Conservation (phyloP, 2,888 invertebrate genomes). For the Clepsis dumicolana region DNA sequence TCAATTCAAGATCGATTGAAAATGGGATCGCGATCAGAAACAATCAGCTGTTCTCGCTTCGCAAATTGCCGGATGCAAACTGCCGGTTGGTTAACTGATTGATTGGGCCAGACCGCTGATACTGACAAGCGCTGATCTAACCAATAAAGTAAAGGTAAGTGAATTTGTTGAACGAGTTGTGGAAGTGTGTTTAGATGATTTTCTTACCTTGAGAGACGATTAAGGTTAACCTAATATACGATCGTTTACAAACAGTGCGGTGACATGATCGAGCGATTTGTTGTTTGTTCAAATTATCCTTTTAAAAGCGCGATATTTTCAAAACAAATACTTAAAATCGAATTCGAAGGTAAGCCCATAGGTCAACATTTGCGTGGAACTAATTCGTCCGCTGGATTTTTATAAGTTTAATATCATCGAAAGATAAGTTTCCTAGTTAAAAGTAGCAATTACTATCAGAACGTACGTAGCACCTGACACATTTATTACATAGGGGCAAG, state of each 20-base stretch:
- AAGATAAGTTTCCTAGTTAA: background rate
- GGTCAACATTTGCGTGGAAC: too few species aligned
- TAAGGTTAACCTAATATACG: slow-evolving; percentile 14
- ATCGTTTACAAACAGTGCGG: background rate
- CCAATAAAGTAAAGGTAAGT: slow-evolving; percentile 33
- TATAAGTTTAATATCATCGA: background rate
- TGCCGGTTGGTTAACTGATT: slow-evolving; percentile 47
- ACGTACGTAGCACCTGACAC: background rate
- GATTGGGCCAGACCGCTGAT: slow-evolving; percentile 44
- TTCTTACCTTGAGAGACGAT: slow-evolving; percentile 26
- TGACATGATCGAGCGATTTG: slow-evolving; percentile 4
- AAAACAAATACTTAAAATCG: background rate
- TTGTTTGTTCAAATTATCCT: background rate
- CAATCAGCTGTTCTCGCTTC: slow-evolving; percentile 43
- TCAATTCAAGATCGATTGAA: slow-evolving; percentile 20
- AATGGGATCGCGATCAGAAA: slow-evolving; percentile 32
- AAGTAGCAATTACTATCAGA: background rate
- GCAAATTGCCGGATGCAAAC: slow-evolving; percentile 47
- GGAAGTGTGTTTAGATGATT: slow-evolving; percentile 34
- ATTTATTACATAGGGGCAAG: slow-evolving; percentile 1
- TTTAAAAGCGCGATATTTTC: background rate
- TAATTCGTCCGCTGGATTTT: too few species aligned
- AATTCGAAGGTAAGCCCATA: too few species aligned
- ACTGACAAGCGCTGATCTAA: slow-evolving; percentile 43
- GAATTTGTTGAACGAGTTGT: slow-evolving; percentile 31